Percentiles rank a stretch among this genome's conserved stretches.
Evolutionary conservation across 2,888 invertebrate species (phyloP).

Genomic region (Dascillus cervinus): DNA sequence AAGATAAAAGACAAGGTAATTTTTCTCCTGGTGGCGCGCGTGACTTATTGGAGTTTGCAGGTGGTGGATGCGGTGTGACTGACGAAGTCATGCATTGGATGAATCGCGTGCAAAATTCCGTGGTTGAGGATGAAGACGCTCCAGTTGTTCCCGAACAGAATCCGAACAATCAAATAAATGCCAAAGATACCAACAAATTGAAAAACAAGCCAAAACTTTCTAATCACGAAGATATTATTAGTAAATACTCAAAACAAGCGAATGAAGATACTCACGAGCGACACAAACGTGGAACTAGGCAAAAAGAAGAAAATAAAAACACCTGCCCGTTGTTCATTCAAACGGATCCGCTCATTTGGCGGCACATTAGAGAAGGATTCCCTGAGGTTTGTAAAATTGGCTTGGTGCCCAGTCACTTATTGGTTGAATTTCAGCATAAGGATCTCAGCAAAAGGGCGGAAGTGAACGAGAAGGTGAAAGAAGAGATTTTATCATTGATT

Average conservation of each 20-base stretch:
- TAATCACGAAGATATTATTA: conserved; percentile 47
- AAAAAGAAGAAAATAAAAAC: conserved; percentile 68
- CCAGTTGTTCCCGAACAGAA: conserved; percentile 28
- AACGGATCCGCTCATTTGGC: conserved; percentile 97
- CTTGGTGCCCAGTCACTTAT: too few relatives aligned
- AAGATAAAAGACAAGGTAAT: conserved; percentile 57
- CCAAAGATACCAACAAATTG: conserved; percentile 8
- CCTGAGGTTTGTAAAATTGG: conserved; percentile 66
- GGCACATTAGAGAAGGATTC: conserved; percentile 78
- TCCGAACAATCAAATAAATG: conserved; percentile 21
- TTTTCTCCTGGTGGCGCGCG: background rate
- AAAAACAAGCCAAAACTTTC: conserved; percentile 14
- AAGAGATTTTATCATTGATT: conserved; percentile 95
- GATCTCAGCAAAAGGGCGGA: conserved; percentile 61
- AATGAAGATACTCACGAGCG: conserved; percentile 44
- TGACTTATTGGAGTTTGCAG: conserved; percentile 22
- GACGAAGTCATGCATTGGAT: conserved; percentile 88
- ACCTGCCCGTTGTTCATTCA: conserved; percentile 95
- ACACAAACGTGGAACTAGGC: conserved; percentile 41
- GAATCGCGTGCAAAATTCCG: conserved; percentile 80
- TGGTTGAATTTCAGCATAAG: conserved; percentile 47
- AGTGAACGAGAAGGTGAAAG: conserved; percentile 82
- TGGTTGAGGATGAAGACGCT: conserved; percentile 50
- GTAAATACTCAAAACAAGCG: conserved; percentile 73
- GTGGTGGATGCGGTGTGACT: conserved; percentile 81